Percentiles rank a stretch among this genome's conserved stretches.
Conservation (phyloP, 92 coral and sea anemone species). For the Porites divaricata region DNA sequence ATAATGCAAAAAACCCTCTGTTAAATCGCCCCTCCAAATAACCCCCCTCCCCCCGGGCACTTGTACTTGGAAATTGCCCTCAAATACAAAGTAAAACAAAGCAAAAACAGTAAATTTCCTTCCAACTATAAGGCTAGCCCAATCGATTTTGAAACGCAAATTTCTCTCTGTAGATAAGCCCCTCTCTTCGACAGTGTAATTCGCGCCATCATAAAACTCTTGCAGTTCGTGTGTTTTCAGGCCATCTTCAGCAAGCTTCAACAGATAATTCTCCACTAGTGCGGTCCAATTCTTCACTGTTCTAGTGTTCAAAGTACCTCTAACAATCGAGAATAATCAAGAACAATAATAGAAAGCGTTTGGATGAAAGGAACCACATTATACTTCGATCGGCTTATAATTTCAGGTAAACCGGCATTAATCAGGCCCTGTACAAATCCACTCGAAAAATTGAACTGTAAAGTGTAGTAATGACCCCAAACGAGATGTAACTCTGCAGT, state of each 20-base stretch:
- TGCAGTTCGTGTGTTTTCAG: slow-evolving; percentile 89
- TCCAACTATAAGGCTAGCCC: too few relatives aligned
- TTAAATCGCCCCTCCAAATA: too few relatives aligned
- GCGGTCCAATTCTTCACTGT: slow-evolving; percentile 84
- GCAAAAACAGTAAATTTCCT: too few relatives aligned
- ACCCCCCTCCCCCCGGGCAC: too few relatives aligned
- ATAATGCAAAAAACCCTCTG: too few relatives aligned
- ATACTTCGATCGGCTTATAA: not conserved
- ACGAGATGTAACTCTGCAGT: not conserved
- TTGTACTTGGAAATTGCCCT: too few relatives aligned
- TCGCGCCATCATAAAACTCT: slow-evolving; percentile 85
- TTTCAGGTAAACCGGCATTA: too few relatives aligned
- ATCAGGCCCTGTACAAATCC: not conserved
- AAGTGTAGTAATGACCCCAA: not conserved
- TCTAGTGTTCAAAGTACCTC: slow-evolving; percentile 51
- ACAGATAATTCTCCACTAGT: slow-evolving; percentile 81
- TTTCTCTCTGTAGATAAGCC: too few relatives aligned
- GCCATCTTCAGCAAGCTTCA: slow-evolving; percentile 92
- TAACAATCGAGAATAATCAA: slow-evolving; percentile 29
- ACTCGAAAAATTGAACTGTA: not conserved
- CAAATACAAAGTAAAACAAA: too few relatives aligned
- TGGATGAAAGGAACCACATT: slow-evolving; percentile 4
- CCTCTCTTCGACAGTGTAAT: slow-evolving; percentile 86
- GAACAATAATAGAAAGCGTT: not conserved
- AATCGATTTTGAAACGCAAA: too few relatives aligned